Evolutionary conservation across 2,113 vertebrate species (phyloP).

Genomic region (Macroglossus sobrinus): DNA sequence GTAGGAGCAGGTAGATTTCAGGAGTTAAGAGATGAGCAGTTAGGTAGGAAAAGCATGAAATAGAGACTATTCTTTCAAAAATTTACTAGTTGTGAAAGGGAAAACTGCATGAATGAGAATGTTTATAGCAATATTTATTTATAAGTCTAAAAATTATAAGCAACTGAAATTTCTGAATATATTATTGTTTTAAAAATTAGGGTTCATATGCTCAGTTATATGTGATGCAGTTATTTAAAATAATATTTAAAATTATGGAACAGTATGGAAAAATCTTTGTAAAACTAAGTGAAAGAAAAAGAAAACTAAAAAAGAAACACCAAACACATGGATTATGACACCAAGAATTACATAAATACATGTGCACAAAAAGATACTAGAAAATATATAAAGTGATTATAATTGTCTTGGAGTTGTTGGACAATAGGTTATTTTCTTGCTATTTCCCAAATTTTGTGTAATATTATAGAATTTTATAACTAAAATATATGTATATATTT

Average conservation of each 20-base stretch:
- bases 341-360: not conserved
- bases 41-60: not conserved
- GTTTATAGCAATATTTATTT: conserved; percentile 8
- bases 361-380: not conserved
- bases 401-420: not conserved
- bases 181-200: not conserved
- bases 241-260: not conserved
- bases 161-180: not conserved
- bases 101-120: not conserved
- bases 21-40: not conserved
- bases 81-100: not conserved
- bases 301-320: not conserved
- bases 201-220: not conserved
- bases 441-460: not conserved
- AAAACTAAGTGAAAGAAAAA: not conserved
- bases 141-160: not conserved
- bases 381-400: not conserved
- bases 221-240: not conserved
- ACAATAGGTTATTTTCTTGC: not conserved
- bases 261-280: not conserved
- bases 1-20: not conserved
- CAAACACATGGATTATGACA: not conserved
- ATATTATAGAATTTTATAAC: not conserved
- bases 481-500: not conserved
- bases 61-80: not conserved